Percentiles rank a stretch among this genome's conserved stretches.
These are phyloP conservation scores for Heliopora coerulea DNA, from an alignment of 92 coral and sea anemone species.

Conservation along the genomic window DNA sequence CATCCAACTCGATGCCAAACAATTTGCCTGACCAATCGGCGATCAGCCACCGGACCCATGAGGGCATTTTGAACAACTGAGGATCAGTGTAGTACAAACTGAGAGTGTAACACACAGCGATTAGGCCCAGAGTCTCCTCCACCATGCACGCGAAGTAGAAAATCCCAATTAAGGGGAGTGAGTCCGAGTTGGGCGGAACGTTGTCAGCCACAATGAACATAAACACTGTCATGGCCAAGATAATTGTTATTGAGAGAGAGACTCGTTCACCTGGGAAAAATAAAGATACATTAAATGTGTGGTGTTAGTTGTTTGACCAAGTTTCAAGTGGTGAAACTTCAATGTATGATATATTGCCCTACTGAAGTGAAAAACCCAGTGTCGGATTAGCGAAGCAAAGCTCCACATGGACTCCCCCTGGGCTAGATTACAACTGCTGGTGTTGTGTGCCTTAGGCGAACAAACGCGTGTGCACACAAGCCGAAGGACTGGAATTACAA, in stretches of 20 bases:
- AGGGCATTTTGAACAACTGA: slow-evolving; percentile 45
- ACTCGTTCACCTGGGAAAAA: slow-evolving; percentile 49
- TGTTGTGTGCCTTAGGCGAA: too few relatives aligned
- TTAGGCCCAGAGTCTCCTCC: slow-evolving; percentile 48
- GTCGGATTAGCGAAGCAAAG: too few relatives aligned
- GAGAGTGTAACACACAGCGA: slow-evolving; percentile 53
- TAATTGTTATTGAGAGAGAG: slow-evolving; percentile 52
- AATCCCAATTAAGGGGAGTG: slow-evolving; percentile 51
- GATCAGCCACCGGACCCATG: slow-evolving; percentile 50
- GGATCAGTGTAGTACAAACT: slow-evolving; percentile 57
- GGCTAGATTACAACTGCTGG: too few relatives aligned
- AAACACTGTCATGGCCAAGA: slow-evolving; percentile 55
- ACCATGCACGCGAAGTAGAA: slow-evolving; percentile 57
- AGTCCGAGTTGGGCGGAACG: slow-evolving; percentile 56
- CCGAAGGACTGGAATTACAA: too few relatives aligned
- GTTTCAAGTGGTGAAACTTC: too few relatives aligned
- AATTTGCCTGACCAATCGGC: slow-evolving; percentile 48
- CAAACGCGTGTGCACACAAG: too few relatives aligned
- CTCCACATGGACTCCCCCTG: too few relatives aligned
- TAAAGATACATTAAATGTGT: neutral
- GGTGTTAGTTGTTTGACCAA: too few relatives aligned
- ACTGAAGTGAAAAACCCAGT: too few relatives aligned
- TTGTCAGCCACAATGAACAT: slow-evolving; percentile 58
- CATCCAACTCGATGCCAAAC: slow-evolving; percentile 39
- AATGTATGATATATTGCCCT: too few relatives aligned